Evolutionary conservation across 2,113 vertebrate species (phyloP), one percentile per base, ranked within the genome.

Genomic region (Heloderma charlesbogerti): DNA sequence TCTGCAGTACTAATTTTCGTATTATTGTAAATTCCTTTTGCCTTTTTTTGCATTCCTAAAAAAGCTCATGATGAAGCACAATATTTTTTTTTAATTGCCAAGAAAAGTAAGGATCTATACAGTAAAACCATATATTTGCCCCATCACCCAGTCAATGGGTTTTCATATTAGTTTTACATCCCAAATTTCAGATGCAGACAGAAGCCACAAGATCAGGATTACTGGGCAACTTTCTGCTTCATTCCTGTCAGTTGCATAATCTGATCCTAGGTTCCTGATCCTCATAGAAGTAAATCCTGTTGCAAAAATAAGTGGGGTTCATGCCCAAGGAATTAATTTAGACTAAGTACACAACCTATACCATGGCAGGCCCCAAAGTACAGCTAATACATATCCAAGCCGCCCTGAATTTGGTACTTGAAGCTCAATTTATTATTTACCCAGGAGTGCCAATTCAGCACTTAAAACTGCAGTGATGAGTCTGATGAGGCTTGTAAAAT

Each of bases 381-480:
- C 60, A 77, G 25, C 51, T 57, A 81, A 84, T 13, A 27, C 29
- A 22, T 60, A 78, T 78, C 15, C 27, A 37, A 85, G 34, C 45
- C 22, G 79, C 37, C 20, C 66, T 88, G 34, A 74, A 51, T 71
- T 1, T 54, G 63, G 77, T 25, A 86, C 57, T 27, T 0, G 0
- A 2, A 6, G 54, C 20, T 83, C 40, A 72, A 34, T 0, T 69
- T 63, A 69, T 27, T 69, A 16, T 0, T 77, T 74, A 84, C 69
- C 9, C 67, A 67, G 22, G 34, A 0, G 0, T 0, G 0, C 2
- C 0, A 90, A 29, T 90, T 63, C 89, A 90, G 22, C 88, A 80
- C 5, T 5, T 37, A 71, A 88, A 51, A 1, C 25, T 67, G 18
- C 60, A n/a, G 71, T 84, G 90, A 88, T 67, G 40, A 66, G 43